These are phyloP conservation scores for Eulemur coronatus DNA, from an alignment of 2,797 vertebrate genomes.

Conservation along the genomic window DNA sequence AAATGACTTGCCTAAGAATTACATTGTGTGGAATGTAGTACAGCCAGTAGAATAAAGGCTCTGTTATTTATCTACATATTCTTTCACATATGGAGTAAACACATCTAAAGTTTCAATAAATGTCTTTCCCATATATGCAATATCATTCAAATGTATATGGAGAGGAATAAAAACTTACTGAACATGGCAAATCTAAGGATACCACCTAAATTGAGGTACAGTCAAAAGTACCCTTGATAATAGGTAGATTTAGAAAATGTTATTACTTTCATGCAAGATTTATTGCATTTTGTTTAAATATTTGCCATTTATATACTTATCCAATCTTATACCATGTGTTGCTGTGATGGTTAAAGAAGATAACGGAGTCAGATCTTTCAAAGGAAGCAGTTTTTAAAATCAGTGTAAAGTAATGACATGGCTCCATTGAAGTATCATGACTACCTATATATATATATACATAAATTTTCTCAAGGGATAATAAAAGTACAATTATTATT, in stretches of 20 bases:
- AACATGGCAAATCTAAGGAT: not conserved
- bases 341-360: not conserved
- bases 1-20: not conserved
- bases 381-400: not conserved
- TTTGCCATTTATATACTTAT: not conserved
- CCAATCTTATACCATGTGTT: not conserved
- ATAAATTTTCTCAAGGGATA: not conserved
- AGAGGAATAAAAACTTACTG: not conserved
- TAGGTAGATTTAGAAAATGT: not conserved
- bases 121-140: not conserved
- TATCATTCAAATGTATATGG: not conserved
- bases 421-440: not conserved
- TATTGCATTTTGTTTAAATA: not conserved
- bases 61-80: not conserved
- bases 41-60: not conserved
- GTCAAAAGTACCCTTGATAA: not conserved
- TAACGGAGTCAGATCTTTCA: not conserved
- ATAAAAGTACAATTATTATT: not conserved
- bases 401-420: not conserved
- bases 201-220: not conserved
- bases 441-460: not conserved
- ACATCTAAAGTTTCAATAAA: not conserved
- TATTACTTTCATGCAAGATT: not conserved
- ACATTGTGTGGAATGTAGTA: not conserved
- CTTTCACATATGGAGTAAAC: not conserved